These are phyloP conservation scores for Taenaris catops DNA, from an alignment of 2,888 invertebrate species.

Conservation along the genomic window DNA sequence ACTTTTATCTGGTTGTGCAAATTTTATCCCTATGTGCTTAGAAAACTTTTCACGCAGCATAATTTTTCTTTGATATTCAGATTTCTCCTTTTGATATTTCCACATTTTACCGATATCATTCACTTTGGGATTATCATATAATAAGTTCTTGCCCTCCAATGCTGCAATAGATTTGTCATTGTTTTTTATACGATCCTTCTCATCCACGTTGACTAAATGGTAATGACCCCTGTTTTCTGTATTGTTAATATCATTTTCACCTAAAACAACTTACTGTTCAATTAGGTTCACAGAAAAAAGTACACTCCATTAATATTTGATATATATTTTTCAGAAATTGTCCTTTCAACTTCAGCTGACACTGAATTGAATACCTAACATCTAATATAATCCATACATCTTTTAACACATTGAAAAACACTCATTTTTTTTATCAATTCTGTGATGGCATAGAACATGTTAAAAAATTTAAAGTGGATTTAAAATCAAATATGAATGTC, in stretches of 20 bases:
- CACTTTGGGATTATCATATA: constrained; percentile 44
- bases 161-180: constrained; percentile 68
- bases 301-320: too few species aligned
- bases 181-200: constrained; percentile 59
- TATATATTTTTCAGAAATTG: too few species aligned
- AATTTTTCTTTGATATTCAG: constrained; percentile 46
- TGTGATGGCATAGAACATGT: too few species aligned
- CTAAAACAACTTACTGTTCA: constrained; percentile 38
- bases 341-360: too few species aligned
- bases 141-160: constrained; percentile 56
- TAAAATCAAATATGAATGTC: too few species aligned
- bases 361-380: too few species aligned
- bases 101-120: constrained; percentile 45
- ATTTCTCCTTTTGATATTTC: constrained; percentile 45
- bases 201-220: constrained; percentile 45
- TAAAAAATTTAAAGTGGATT: too few species aligned
- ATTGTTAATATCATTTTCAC: constrained; percentile 37
- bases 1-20: constrained; percentile 40
- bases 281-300: too few species aligned
- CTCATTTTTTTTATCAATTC: too few species aligned
- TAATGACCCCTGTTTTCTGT: constrained; percentile 46
- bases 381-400: too few species aligned
- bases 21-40: constrained; percentile 43
- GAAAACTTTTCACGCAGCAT: constrained; percentile 55
- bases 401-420: too few species aligned